Conservation (phyloP, 2,888 invertebrate genomes). For the Dicyrtoma fusca region DNA sequence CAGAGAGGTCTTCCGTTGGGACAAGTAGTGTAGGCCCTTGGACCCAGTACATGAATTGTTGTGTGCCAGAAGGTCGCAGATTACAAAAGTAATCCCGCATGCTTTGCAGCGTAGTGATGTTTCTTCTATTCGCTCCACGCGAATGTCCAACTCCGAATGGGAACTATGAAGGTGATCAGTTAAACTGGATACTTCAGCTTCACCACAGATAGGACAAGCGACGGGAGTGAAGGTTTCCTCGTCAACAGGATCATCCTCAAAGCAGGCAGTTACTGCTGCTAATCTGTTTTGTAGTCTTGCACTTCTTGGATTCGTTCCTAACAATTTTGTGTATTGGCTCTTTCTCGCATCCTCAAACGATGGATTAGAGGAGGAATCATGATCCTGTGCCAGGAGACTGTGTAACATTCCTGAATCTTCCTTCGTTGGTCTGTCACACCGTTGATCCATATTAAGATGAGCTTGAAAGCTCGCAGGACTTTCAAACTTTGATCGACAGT, state of each 20-base stretch:
- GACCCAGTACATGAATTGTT: slow-evolving; percentile 44
- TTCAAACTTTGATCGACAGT: slow-evolving; percentile 44
- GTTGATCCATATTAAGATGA: slow-evolving; percentile 42
- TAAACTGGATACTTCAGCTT: slow-evolving; percentile 43
- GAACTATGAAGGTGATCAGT: slow-evolving; percentile 47
- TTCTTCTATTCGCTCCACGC: slow-evolving; percentile 44
- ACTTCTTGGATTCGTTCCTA: slow-evolving; percentile 45
- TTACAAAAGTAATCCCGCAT: slow-evolving; percentile 52
- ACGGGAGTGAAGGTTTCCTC: slow-evolving; percentile 44
- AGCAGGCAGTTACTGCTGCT: slow-evolving; percentile 29
- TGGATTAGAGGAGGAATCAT: slow-evolving; percentile 19
- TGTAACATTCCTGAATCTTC: slow-evolving; percentile 11
- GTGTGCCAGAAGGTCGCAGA: slow-evolving; percentile 51
- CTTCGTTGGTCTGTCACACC: slow-evolving; percentile 14
- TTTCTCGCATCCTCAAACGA: slow-evolving; percentile 22
- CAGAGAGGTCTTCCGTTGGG: background rate
- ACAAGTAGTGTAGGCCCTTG: slow-evolving; percentile 30
- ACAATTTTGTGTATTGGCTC: slow-evolving; percentile 19
- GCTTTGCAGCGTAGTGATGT: slow-evolving; percentile 49
- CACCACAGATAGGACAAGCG: slow-evolving; percentile 55
- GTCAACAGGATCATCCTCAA: slow-evolving; percentile 32
- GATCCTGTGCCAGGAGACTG: slow-evolving; percentile 1
- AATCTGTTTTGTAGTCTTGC: slow-evolving; percentile 47
- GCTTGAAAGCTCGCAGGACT: slow-evolving; percentile 44
- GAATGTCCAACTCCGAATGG: slow-evolving; percentile 50